phyloP scores from a whole-genome alignment of 2,797 vertebrate genomes.

The Argentina silus region DNA sequence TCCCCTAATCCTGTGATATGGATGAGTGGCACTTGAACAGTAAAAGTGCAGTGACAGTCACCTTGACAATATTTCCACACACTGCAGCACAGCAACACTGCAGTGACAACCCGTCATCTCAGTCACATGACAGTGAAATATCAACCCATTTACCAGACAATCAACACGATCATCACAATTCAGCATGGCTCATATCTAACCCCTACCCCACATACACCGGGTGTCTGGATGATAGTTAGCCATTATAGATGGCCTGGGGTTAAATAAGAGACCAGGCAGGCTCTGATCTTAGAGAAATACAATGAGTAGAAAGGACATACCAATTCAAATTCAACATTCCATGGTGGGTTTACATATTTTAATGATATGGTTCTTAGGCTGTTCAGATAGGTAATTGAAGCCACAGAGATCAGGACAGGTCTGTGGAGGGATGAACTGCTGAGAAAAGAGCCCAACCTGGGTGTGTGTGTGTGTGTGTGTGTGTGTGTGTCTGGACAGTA shows the following conservation, averaged over 20 bases:
- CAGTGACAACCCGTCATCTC: constrained; percentile 38
- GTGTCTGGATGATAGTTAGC: constrained; percentile 43
- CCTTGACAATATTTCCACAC: constrained; percentile 1
- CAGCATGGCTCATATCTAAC: constrained; percentile 32
- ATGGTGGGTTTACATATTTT: not conserved
- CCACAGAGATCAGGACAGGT: constrained; percentile 53
- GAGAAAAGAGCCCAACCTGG: constrained; percentile 44
- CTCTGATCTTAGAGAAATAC: not conserved
- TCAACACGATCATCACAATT: constrained; percentile 37
- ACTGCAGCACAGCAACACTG: not conserved
- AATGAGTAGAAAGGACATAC: not conserved
- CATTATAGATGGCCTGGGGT: constrained; percentile 27
- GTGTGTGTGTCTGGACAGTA: not conserved
- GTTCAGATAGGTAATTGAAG: constrained; percentile 62
- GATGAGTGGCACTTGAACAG: not conserved
- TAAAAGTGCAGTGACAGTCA: not conserved
- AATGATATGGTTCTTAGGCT: constrained; percentile 16
- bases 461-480: no score
- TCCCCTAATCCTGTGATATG: not conserved
- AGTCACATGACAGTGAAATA: constrained; percentile 23
- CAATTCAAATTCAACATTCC: not conserved
- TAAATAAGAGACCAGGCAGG: no score
- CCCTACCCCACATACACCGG: constrained; percentile 17
- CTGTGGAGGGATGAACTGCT: constrained; percentile 57
- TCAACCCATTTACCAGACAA: constrained; percentile 35